Conservation (phyloP, 2,113 vertebrate genomes). For the Oreochromis tanganicae region DNA sequence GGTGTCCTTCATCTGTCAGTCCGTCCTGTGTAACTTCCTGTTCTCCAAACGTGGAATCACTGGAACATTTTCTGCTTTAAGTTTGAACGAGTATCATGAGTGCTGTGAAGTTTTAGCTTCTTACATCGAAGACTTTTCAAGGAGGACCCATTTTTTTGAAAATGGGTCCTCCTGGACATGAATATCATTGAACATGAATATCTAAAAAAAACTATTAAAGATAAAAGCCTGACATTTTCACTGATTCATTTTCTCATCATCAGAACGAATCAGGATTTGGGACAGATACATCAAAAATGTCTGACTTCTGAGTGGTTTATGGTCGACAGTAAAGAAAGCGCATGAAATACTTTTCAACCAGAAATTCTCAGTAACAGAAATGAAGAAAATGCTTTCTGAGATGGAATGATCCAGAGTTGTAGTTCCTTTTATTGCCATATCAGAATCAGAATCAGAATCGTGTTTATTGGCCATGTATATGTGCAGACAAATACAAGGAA, state of each 20-base stretch:
- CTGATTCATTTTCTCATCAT: neutral
- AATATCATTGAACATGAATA: neutral
- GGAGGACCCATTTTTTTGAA: neutral
- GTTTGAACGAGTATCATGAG: neutral
- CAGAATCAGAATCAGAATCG: too few relatives aligned
- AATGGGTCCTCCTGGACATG: neutral
- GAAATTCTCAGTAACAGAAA: neutral
- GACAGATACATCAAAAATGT: neutral
- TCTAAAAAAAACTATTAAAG: neutral
- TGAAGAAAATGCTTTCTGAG: neutral
- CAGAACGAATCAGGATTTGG: neutral
- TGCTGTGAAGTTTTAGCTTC: neutral
- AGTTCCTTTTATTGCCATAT: neutral
- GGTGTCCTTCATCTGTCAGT: rapidly evolving
- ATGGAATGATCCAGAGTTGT: neutral
- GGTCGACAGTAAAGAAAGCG: rapidly evolving
- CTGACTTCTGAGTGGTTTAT: neutral
- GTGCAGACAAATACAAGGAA: too few relatives aligned
- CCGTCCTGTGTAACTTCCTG: neutral
- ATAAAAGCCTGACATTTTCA: neutral
- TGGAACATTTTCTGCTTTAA: neutral
- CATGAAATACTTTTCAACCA: neutral
- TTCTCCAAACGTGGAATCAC: neutral
- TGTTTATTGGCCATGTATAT: too few relatives aligned
- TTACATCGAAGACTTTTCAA: neutral